phyloP scores from a whole-genome alignment of 2,113 vertebrate genomes.

The Anarrhichthys ocellatus region DNA sequence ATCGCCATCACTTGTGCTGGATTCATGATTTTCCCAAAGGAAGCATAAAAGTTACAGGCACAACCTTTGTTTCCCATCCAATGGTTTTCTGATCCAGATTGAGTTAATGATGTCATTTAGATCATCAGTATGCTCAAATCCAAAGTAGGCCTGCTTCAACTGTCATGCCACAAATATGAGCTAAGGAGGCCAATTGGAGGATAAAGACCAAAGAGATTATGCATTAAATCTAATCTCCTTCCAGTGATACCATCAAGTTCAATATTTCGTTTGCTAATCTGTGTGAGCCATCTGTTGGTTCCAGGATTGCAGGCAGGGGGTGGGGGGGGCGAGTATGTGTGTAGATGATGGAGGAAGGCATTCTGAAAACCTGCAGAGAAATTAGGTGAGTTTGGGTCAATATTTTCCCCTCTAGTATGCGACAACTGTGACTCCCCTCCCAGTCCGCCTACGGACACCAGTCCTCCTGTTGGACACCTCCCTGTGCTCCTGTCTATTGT shows the following conservation, averaged over 20 bases:
- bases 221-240: constrained; percentile 74
- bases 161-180: constrained; percentile 47
- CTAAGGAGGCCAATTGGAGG: constrained; percentile 61
- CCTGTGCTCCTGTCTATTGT: constrained; percentile 6
- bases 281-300: constrained; percentile 78
- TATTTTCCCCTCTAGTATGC: constrained; percentile 13
- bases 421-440: constrained; percentile 16
- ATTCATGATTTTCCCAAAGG: not conserved
- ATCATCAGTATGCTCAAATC: constrained; percentile 25
- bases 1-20: not conserved
- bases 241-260: constrained; percentile 73
- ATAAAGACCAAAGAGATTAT: constrained; percentile 65
- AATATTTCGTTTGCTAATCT: constrained; percentile 80
- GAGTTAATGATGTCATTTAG: constrained; percentile 16
- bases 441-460: constrained; percentile 15
- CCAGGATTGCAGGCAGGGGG: constrained; percentile 28
- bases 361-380: constrained; percentile 31
- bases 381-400: constrained; percentile 28
- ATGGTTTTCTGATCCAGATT: constrained; percentile 30
- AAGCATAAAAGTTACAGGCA: not conserved
- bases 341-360: constrained; percentile 17
- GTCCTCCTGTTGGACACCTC: constrained; percentile 21
- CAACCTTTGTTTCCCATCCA: not conserved
- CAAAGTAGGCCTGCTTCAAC: constrained; percentile 26
- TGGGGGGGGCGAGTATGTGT: constrained; percentile 19